Evolutionary conservation across 2,113 vertebrate genomes (phyloP).

Genomic region (Ranitomeya variabilis): DNA sequence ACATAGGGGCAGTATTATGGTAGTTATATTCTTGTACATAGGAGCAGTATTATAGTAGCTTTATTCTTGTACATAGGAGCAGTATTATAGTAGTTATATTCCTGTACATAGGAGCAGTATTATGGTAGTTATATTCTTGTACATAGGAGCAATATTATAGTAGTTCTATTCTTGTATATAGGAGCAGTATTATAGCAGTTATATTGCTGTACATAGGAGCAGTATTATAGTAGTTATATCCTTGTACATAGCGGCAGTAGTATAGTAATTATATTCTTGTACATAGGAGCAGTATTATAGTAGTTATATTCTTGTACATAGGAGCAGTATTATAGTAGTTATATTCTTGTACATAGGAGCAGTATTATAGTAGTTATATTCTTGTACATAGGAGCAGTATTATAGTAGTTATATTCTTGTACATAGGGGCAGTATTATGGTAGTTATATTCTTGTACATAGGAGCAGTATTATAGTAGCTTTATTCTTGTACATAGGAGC

Average conservation of each 20-base stretch:
- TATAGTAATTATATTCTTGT: neutral
- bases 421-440: neutral
- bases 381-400: neutral
- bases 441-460: conserved; percentile 9
- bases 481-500: neutral
- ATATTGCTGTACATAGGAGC: neutral
- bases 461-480: neutral
- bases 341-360: neutral
- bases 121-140: neutral
- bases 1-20: too few relatives aligned
- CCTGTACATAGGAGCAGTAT: neutral
- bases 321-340: neutral
- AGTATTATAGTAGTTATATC: neutral
- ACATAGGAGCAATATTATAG: neutral
- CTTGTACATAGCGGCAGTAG: neutral
- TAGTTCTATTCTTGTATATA: neutral
- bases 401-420: conserved; percentile 14
- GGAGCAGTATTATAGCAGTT: neutral
- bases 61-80: too few relatives aligned
- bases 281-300: neutral
- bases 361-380: neutral
- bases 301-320: neutral
- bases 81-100: neutral
- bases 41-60: too few relatives aligned
- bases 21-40: too few relatives aligned